Evolutionary conservation across 2,797 vertebrate species (phyloP), one percentile per base, ranked within the genome.

Genomic region (Eremophila alpestris): DNA sequence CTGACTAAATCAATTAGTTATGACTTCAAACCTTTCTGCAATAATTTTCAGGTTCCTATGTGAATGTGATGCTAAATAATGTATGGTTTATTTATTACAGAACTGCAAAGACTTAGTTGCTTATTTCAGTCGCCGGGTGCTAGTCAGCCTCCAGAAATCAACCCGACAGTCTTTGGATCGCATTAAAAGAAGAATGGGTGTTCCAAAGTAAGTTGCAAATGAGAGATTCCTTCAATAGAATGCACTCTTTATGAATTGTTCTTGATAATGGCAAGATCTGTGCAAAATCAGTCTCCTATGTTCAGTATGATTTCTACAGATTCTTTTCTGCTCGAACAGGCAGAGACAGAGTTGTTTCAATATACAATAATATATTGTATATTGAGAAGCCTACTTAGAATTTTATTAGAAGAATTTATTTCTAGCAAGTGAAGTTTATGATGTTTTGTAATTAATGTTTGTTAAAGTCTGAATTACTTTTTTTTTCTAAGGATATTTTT

Each of bases 81-180:
- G 1, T 38, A 13, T 4, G 1, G 54, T 83, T 95, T 92, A 90
- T 78, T 97, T 60, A 55, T 97, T 97, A 73, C 71, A 98, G 98
- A 97, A 98, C 83, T 97, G 97, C 94, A 98, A 97, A 94, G 98
- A 98, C 36, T 88, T 99, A 41, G 84, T 96, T 75, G 97, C 97
- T 34, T 97, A 96, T 97, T 98, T 98, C 89, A 98, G 97, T 88
- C 94, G 96, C 78, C 98, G 97, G 69, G 91, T 99, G 69, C 92
- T 98, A 26, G 96, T 98, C 68, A 98, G 98, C 83, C 97, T 99
- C 56, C 97, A 98, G 90, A 98, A 97, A 97, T 95, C 98, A 29
- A 98, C 98, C 21, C 96, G 88, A 9, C 79, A 98, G 59, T 98
- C 98, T 90, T 92, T 99, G 95, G 97, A 98, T 68, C 97, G 94